A percentile compares a stretch with the other conserved stretches of the same genome.
These are phyloP conservation scores for Eulemur macaco DNA, from an alignment of 2,113 vertebrate genomes.

Conservation along the genomic window DNA sequence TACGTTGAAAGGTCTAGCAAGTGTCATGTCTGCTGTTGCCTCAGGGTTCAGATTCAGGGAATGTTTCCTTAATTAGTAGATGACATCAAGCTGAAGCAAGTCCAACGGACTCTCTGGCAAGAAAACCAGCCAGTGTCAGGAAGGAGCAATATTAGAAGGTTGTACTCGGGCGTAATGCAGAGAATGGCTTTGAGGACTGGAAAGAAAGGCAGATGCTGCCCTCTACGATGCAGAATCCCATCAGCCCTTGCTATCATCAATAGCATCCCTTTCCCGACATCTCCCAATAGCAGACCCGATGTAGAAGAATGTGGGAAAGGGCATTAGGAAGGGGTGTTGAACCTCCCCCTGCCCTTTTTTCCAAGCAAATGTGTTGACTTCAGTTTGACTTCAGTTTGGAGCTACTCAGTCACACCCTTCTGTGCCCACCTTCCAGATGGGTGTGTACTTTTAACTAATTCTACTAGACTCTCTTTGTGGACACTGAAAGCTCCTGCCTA, in stretches of 20 bases:
- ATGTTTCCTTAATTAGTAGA: conserved; percentile 48
- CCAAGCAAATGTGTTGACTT: background rate
- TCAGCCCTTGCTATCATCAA: background rate
- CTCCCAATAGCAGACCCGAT: background rate
- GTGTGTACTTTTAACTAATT: background rate
- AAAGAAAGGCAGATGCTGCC: background rate
- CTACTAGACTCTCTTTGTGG: background rate
- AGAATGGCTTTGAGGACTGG: background rate
- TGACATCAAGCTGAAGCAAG: conserved; percentile 48
- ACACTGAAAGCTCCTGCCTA: background rate
- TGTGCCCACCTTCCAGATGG: background rate
- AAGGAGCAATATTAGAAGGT: conserved; percentile 5
- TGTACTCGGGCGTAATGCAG: background rate
- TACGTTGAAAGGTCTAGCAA: background rate
- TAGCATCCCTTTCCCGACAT: background rate
- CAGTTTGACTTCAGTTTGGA: background rate
- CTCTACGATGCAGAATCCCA: background rate
- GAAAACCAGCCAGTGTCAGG: conserved; percentile 38
- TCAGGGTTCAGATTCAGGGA: conserved; percentile 41
- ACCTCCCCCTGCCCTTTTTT: background rate
- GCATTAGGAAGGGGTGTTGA: background rate
- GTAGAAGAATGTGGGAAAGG: background rate
- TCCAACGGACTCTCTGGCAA: conserved; percentile 29
- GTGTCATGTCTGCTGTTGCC: background rate
- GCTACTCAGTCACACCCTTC: background rate